Conservation (phyloP, 2,888 invertebrate genomes). For the Ariolimax columbianus region DNA sequence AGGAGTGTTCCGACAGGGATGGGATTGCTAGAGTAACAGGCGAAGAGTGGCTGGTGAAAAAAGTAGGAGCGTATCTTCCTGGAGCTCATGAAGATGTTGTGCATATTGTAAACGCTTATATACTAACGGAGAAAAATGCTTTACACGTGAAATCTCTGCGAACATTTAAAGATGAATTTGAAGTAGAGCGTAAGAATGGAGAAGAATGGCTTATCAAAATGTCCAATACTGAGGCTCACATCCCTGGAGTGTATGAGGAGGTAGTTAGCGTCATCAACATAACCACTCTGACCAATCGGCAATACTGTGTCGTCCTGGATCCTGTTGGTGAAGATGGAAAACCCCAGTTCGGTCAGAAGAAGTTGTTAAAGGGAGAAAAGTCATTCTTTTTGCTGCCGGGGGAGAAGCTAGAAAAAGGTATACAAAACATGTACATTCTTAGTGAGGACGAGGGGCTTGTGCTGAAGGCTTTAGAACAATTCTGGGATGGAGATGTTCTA, state of each 20-base stretch:
- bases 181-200: slow-evolving; percentile 79
- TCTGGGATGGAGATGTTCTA: slow-evolving; percentile 49
- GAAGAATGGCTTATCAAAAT: slow-evolving; percentile 81
- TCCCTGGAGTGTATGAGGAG: slow-evolving; percentile 80
- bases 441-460: slow-evolving; percentile 80
- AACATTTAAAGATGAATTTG: slow-evolving; percentile 79
- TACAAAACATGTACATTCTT: slow-evolving; percentile 79
- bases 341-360: slow-evolving; percentile 80
- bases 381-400: slow-evolving; percentile 81
- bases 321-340: slow-evolving; percentile 77
- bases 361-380: slow-evolving; percentile 80
- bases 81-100: slow-evolving; percentile 80
- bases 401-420: slow-evolving; percentile 79
- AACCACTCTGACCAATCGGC: slow-evolving; percentile 79
- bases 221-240: slow-evolving; percentile 80
- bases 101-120: slow-evolving; percentile 79
- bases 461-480: slow-evolving; percentile 76
- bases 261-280: slow-evolving; percentile 79
- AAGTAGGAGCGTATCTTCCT: slow-evolving; percentile 80
- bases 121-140: slow-evolving; percentile 80
- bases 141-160: slow-evolving; percentile 79
- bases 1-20: slow-evolving; percentile 78
- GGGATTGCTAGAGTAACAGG: slow-evolving; percentile 69
- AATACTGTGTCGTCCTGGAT: slow-evolving; percentile 80
- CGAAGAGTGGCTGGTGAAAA: slow-evolving; percentile 80